These are phyloP conservation scores for Catamblyrhynchus diadema DNA, from an alignment of 2,797 vertebrate genomes.

Conservation along the genomic window DNA sequence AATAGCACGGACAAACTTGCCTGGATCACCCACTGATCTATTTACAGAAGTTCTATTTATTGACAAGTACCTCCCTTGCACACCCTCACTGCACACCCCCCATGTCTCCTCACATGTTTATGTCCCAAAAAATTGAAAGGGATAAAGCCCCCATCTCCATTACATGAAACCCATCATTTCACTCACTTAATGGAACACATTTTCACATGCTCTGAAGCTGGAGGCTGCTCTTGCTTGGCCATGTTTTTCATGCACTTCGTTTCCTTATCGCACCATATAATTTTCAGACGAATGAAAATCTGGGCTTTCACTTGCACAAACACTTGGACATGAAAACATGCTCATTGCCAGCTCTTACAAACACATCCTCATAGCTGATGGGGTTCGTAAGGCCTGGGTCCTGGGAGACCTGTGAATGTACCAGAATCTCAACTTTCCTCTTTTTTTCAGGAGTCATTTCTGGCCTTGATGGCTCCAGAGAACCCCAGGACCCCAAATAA, in stretches of 20 bases:
- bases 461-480: neutral
- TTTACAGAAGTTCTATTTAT: neutral
- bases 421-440: neutral
- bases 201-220: neutral
- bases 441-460: neutral
- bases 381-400: neutral
- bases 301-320: constrained; percentile 40
- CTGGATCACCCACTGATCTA: neutral
- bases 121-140: neutral
- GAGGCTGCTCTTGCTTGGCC: neutral
- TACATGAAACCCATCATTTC: neutral
- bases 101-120: neutral
- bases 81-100: neutral
- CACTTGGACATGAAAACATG: neutral
- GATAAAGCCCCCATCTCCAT: too few species aligned
- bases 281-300: constrained; percentile 22
- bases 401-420: constrained; percentile 32
- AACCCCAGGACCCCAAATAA: neutral
- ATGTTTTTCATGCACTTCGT: neutral
- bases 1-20: neutral
- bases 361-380: neutral
- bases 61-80: neutral
- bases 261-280: constrained; percentile 33
- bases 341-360: neutral
- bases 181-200: constrained; percentile 44